These are phyloP conservation scores for Anagyrus pseudococci DNA, from an alignment of 2,888 invertebrate genomes.

Conservation along the genomic window DNA sequence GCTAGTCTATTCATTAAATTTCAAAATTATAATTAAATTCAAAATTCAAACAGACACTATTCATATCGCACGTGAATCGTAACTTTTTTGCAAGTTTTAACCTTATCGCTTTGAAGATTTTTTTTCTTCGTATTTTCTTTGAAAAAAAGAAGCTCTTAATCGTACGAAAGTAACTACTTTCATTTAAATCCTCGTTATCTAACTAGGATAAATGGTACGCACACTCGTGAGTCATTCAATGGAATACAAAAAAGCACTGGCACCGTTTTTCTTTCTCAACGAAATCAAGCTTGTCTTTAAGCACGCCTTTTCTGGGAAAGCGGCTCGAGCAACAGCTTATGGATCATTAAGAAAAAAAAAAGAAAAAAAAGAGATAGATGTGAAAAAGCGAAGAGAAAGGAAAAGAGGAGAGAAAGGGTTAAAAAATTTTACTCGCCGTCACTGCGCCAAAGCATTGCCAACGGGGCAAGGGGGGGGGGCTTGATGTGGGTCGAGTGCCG, in stretches of 20 bases:
- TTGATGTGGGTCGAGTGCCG: slow-evolving; percentile 16
- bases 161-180: slow-evolving; percentile 10
- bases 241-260: not conserved
- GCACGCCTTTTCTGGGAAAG: not conserved
- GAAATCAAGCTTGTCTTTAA: not conserved
- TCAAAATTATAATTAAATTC: too few species aligned
- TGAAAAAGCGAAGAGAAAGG: not conserved
- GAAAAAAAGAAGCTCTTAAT: not conserved
- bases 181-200: slow-evolving; percentile 21
- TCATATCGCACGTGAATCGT: too few species aligned
- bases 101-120: too few species aligned
- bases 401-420: not conserved
- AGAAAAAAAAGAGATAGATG: not conserved
- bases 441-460: too few species aligned
- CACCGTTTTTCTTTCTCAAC: not conserved
- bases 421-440: slow-evolving; percentile 5
- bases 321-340: slow-evolving; percentile 7
- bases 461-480: too few species aligned
- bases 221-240: too few species aligned
- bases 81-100: too few species aligned
- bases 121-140: too few species aligned
- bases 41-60: too few species aligned
- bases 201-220: not conserved
- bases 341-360: slow-evolving; percentile 13
- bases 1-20: too few species aligned